These are phyloP conservation scores for Calameuta filiformis DNA, from an alignment of 2,888 invertebrate species.

Conservation along the genomic window DNA sequence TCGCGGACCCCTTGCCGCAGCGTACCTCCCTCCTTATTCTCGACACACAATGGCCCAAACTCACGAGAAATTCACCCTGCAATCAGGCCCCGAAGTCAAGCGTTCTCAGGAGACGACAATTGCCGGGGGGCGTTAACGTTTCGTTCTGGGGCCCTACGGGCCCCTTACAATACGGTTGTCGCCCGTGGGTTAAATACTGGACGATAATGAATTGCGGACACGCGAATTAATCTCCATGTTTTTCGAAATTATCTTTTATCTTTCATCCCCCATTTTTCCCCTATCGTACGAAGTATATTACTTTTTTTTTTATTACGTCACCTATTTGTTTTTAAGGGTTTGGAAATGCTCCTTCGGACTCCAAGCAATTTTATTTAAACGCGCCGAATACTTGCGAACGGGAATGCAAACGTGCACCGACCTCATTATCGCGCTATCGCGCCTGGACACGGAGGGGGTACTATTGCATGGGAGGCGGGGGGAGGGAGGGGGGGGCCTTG, in stretches of 20 bases:
- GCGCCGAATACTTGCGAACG: neutral
- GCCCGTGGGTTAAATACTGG: neutral
- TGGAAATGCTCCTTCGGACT: neutral
- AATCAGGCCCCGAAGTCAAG: constrained; percentile 61
- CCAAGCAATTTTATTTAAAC: neutral
- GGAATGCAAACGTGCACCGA: constrained; percentile 26
- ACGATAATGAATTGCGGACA: neutral
- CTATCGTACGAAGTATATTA: neutral
- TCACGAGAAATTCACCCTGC: constrained; percentile 65
- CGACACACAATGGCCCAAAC: constrained; percentile 61
- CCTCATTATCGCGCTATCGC: constrained; percentile 54
- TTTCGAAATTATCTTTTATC: too few species aligned
- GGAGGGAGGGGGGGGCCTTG: constrained; percentile 34
- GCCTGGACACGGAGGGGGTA: constrained; percentile 45
- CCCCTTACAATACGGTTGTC: constrained; percentile 39
- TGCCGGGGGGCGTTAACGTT: constrained; percentile 40
- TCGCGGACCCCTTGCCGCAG: constrained; percentile 51
- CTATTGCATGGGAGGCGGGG: constrained; percentile 37
- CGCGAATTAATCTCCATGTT: neutral
- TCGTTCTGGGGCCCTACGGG: constrained; percentile 5
- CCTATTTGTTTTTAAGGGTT: neutral
- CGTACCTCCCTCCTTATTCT: constrained; percentile 60
- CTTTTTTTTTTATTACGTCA: neutral
- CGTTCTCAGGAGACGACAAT: constrained; percentile 58
- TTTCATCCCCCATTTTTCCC: neutral